phyloP scores from a whole-genome alignment of 2,113 vertebrate genomes.

The Tiliqua scincoides region DNA sequence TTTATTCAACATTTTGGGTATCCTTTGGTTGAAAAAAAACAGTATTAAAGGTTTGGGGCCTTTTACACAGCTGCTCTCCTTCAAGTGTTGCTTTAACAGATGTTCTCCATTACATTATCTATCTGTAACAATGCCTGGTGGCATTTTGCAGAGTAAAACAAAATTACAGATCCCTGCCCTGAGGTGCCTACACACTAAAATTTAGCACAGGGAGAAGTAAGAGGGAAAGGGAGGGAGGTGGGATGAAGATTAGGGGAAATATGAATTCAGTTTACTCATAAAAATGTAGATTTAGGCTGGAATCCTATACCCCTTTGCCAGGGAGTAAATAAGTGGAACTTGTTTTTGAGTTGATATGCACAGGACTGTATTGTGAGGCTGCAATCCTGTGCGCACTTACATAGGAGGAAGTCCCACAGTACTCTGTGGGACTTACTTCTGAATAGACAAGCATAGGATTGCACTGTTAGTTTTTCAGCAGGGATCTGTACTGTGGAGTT shows the following conservation, averaged over 20 bases:
- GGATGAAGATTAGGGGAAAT: background rate
- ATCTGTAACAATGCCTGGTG: background rate
- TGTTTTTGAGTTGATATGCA: too few relatives aligned
- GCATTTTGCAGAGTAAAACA: background rate
- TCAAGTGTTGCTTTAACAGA: background rate
- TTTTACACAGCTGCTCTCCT: background rate
- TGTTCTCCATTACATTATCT: background rate
- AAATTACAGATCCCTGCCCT: background rate
- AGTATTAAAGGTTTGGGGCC: background rate
- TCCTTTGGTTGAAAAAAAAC: background rate
- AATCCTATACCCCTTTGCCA: too few relatives aligned
- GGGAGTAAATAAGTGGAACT: too few relatives aligned
- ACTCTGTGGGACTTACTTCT: too few relatives aligned
- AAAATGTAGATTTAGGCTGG: too few relatives aligned
- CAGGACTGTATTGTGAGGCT: too few relatives aligned
- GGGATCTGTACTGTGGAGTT: background rate
- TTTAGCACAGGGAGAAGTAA: background rate
- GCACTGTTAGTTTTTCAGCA: background rate
- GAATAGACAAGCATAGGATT: too few relatives aligned
- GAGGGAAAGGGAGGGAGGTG: too few relatives aligned
- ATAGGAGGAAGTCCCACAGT: too few relatives aligned
- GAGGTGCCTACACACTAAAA: background rate
- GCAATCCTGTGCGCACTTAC: too few relatives aligned
- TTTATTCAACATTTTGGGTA: background rate
- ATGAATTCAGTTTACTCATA: too few relatives aligned